Conservation (phyloP, 1,140 invertebrate genomes). For the Cheumatopsyche charites region DNA sequence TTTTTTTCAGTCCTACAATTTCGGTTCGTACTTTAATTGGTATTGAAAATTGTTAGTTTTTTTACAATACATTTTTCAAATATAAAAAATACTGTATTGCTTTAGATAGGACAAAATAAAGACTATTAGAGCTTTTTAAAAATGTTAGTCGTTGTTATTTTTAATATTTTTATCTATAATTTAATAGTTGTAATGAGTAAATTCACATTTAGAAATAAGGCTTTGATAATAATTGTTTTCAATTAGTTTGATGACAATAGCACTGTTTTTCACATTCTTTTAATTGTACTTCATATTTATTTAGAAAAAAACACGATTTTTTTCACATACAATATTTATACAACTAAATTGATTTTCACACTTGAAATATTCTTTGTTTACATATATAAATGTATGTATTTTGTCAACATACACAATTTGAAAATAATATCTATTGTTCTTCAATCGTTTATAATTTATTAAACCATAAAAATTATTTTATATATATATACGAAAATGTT, state of each 20-base stretch:
- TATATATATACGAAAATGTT: slow-evolving; percentile 24
- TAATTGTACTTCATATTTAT: not conserved
- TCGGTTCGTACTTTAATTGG: not conserved
- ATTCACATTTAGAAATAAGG: slow-evolving; percentile 18
- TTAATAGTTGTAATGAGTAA: slow-evolving; percentile 13
- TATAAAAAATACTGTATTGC: slow-evolving; percentile 16
- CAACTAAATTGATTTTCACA: not conserved
- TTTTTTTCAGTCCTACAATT: not conserved
- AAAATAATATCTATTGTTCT: not conserved
- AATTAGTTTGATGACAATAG: slow-evolving; percentile 16
- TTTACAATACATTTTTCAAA: not conserved
- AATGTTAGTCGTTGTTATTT: slow-evolving; percentile 30
- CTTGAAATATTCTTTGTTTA: not conserved
- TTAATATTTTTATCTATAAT: slow-evolving; percentile 26
- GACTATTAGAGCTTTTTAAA: slow-evolving; percentile 34
- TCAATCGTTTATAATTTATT: too few relatives aligned
- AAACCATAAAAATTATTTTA: not conserved
- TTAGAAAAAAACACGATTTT: not conserved
- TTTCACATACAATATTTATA: not conserved
- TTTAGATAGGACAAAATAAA: slow-evolving; percentile 35
- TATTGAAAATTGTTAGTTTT: not conserved
- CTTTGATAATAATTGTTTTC: slow-evolving; percentile 25
- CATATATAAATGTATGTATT: not conserved
- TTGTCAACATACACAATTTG: not conserved
- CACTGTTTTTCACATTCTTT: not conserved